Conservation (phyloP, 2,113 vertebrate genomes). For the Anguilla rostrata region DNA sequence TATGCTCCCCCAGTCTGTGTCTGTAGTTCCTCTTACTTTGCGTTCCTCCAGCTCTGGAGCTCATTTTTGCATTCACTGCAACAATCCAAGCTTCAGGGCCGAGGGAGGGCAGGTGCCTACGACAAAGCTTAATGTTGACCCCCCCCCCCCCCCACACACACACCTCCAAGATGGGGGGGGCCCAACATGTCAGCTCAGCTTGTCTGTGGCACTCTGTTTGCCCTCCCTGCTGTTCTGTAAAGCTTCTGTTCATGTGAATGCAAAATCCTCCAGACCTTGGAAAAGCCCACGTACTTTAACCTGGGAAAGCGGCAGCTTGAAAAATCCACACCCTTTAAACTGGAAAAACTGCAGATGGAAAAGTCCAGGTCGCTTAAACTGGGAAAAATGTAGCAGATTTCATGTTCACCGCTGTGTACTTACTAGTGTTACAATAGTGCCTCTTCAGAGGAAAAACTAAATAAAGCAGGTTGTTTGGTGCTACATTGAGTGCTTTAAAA, state of each 20-base stretch:
- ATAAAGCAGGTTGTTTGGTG: slow-evolving; percentile 21
- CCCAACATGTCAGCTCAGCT: slow-evolving; percentile 25
- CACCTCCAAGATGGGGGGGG: slow-evolving; percentile 28
- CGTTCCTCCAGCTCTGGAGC: neutral
- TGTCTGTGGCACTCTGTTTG: slow-evolving; percentile 25
- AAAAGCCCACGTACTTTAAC: too few species aligned
- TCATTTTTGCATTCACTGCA: too few species aligned
- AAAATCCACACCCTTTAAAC: too few species aligned
- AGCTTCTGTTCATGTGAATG: slow-evolving; percentile 22
- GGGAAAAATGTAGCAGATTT: slow-evolving; percentile 3
- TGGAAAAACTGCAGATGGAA: too few species aligned
- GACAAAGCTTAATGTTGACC: slow-evolving; percentile 47
- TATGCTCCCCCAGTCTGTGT: slow-evolving; percentile 31
- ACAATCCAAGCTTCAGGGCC: too few species aligned
- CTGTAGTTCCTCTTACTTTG: slow-evolving; percentile 30
- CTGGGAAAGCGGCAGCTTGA: too few species aligned
- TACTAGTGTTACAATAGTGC: neutral
- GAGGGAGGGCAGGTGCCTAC: too few species aligned
- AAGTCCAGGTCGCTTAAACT: too few species aligned
- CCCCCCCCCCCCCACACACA: too few species aligned
- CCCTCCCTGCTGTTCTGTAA: slow-evolving; percentile 41
- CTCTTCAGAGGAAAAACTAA: slow-evolving; percentile 58
- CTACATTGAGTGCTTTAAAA: neutral
- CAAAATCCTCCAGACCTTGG: too few species aligned
- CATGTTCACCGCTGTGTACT: slow-evolving; percentile 33